phyloP scores from a whole-genome alignment of 2,888 invertebrate genomes.

The Cheilosia urbana region DNA sequence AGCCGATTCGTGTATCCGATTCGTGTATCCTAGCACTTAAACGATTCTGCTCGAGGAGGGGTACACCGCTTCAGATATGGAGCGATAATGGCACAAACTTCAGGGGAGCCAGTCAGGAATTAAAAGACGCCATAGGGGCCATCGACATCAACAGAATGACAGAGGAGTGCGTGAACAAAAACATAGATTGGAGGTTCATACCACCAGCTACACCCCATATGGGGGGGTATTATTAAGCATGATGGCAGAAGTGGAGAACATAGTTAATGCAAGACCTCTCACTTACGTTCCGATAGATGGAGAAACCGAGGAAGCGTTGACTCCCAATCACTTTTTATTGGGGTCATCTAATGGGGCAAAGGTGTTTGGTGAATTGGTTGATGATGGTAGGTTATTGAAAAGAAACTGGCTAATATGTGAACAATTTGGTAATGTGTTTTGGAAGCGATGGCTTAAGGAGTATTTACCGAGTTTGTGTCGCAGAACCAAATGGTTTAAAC shows the following conservation, averaged over 20 bases:
- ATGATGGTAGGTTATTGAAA: not conserved
- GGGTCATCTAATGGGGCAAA: not conserved
- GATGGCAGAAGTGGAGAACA: slow-evolving; percentile 32
- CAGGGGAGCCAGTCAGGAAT: slow-evolving; percentile 42
- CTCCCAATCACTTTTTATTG: not conserved
- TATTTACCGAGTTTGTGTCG: not conserved
- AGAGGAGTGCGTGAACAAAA: too few relatives aligned
- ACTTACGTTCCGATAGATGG: slow-evolving; percentile 1
- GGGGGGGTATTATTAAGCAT: slow-evolving; percentile 30
- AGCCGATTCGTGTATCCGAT: too few relatives aligned
- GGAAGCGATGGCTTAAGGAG: not conserved
- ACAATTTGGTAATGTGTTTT: not conserved
- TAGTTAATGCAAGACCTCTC: slow-evolving; percentile 7
- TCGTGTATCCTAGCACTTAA: too few relatives aligned
- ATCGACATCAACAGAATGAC: too few relatives aligned
- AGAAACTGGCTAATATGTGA: not conserved
- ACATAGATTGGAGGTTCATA: slow-evolving; percentile 25
- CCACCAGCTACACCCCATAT: slow-evolving; percentile 20
- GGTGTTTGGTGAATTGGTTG: not conserved
- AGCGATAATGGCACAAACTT: slow-evolving; percentile 71
- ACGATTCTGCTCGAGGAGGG: slow-evolving; percentile 51
- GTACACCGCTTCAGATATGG: slow-evolving; percentile 34
- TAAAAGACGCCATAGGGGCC: not conserved
- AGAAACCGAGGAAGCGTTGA: not conserved
- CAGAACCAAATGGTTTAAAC: not conserved